phyloP scores from a whole-genome alignment of 2,113 vertebrate genomes.

The Tragelaphus strepsiceros region DNA sequence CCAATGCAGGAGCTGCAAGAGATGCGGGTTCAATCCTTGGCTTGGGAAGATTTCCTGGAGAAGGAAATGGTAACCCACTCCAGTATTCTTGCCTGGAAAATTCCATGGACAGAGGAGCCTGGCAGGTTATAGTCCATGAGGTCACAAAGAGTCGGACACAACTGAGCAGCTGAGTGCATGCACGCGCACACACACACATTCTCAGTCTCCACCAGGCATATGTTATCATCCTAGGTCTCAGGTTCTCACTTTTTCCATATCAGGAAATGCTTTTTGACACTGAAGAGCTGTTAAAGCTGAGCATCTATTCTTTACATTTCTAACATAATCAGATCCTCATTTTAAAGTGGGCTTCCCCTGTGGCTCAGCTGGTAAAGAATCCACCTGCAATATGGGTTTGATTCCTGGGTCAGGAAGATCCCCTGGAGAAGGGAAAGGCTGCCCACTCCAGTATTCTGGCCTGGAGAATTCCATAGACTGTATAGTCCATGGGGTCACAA shows the following conservation, averaged over 20 bases:
- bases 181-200: background rate
- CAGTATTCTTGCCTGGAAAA: background rate
- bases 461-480: background rate
- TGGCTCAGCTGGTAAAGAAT: background rate
- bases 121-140: background rate
- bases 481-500: background rate
- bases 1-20: background rate
- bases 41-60: background rate
- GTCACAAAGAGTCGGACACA: fast-evolving
- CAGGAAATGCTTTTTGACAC: background rate
- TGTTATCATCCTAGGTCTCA: background rate
- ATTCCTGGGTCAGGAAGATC: background rate
- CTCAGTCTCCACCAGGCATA: background rate
- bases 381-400: background rate
- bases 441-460: background rate
- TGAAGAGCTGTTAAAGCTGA: background rate
- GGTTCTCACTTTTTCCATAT: background rate
- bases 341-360: background rate
- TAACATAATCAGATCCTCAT: background rate
- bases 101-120: background rate
- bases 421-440: background rate
- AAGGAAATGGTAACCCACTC: background rate
- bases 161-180: background rate
- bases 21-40: fast-evolving
- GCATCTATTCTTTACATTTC: background rate